These are phyloP conservation scores for Lepetodrilus schrolli DNA, from an alignment of 2,888 invertebrate genomes.

Conservation along the genomic window DNA sequence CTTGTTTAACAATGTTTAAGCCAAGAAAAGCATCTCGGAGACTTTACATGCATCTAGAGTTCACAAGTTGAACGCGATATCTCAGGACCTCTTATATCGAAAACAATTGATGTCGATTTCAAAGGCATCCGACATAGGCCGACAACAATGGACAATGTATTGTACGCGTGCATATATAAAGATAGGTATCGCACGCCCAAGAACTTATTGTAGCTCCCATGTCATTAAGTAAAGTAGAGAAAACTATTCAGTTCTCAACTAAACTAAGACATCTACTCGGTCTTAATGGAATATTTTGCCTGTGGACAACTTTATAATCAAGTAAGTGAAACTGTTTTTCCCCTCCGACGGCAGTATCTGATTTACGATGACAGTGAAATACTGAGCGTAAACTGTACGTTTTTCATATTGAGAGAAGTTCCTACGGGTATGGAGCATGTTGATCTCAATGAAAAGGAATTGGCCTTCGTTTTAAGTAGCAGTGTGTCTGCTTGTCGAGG, in stretches of 20 bases:
- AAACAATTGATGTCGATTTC: slow-evolving; percentile 23
- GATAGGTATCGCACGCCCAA: slow-evolving; percentile 23
- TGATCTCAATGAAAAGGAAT: too few relatives aligned
- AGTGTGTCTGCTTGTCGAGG: too few relatives aligned
- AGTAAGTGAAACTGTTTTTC: slow-evolving; percentile 4
- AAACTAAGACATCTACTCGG: neutral
- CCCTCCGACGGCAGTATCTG: too few relatives aligned
- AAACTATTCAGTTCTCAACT: neutral
- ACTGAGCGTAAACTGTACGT: too few relatives aligned
- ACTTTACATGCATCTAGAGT: neutral
- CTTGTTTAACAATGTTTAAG: too few relatives aligned
- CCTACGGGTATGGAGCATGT: too few relatives aligned
- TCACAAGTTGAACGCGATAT: neutral
- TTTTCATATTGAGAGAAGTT: too few relatives aligned
- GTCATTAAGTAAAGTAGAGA: slow-evolving; percentile 21
- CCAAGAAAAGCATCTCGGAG: too few relatives aligned
- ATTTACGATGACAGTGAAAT: too few relatives aligned
- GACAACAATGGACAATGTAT: neutral
- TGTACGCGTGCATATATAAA: neutral
- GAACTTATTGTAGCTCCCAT: slow-evolving; percentile 5
- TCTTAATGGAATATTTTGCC: slow-evolving; percentile 15
- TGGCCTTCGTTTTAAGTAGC: too few relatives aligned
- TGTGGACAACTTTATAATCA: neutral
- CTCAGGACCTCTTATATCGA: neutral
- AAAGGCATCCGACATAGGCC: neutral